These are phyloP conservation scores for Parapristionchus giblindavisi DNA, from an alignment of 2,888 invertebrate species.

Conservation along the genomic window DNA sequence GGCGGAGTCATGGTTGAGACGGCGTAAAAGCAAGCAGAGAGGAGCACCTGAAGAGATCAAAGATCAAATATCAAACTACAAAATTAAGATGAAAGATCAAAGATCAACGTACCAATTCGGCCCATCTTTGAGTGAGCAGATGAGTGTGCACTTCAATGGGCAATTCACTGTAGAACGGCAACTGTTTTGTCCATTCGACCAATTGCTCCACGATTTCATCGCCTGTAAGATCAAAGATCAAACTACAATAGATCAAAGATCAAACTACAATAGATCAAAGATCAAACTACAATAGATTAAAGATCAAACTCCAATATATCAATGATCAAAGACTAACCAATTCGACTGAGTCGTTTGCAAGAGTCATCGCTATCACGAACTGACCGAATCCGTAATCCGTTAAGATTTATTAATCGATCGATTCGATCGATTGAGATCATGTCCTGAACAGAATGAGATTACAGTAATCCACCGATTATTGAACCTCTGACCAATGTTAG, in stretches of 20 bases:
- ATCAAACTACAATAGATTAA: no score
- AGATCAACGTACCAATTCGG: slow-evolving; percentile 65
- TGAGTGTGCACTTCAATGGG: slow-evolving; percentile 93
- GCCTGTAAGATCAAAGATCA: no score
- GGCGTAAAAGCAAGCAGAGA: slow-evolving; percentile 68
- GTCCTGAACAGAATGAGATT: slow-evolving; percentile 70
- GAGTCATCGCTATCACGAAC: slow-evolving; percentile 83
- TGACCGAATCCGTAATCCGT: slow-evolving; percentile 76
- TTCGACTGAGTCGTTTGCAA: slow-evolving; percentile 60
- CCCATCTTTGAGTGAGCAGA: slow-evolving; percentile 94
- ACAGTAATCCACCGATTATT: no score
- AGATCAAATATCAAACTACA: no score
- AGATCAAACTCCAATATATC: no score
- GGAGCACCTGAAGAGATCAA: slow-evolving; percentile 52
- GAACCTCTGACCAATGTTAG: no score
- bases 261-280: no score
- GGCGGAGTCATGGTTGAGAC: slow-evolving; percentile 41
- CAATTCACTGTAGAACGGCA: slow-evolving; percentile 95
- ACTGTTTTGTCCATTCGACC: slow-evolving; percentile 97
- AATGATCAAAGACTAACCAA: slow-evolving; percentile 44
- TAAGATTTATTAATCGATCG: slow-evolving; percentile 90
- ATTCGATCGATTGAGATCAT: slow-evolving; percentile 95
- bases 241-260: no score
- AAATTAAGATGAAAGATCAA: no score
- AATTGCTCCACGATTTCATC: slow-evolving; percentile 97